phyloP scores from a whole-genome alignment of 2,113 vertebrate species.

The Pelecanus crispus region DNA sequence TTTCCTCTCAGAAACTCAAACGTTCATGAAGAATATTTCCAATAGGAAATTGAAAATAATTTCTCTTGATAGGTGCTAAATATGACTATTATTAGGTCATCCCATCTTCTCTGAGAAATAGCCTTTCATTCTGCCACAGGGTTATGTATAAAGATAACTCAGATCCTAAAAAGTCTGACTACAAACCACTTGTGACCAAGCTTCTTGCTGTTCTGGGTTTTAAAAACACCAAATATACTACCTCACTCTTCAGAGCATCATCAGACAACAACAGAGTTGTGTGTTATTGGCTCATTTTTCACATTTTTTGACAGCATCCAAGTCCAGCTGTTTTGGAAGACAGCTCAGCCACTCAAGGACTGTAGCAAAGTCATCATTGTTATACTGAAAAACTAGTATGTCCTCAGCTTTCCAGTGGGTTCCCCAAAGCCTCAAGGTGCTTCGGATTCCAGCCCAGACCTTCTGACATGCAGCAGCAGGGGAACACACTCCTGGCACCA shows the following conservation, averaged over 20 bases:
- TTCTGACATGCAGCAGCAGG: neutral
- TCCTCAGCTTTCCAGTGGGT: neutral
- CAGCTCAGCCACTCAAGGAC: neutral
- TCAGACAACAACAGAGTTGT: neutral
- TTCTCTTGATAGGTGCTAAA: neutral
- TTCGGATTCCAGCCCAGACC: neutral
- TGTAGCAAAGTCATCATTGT: neutral
- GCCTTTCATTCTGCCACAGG: neutral
- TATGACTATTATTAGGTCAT: neutral
- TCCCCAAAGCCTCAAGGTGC: neutral
- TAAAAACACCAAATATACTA: neutral
- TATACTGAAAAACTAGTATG: neutral
- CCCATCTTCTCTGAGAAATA: neutral
- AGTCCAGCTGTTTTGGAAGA: neutral
- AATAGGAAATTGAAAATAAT: neutral
- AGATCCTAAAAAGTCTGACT: neutral
- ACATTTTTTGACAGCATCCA: neutral
- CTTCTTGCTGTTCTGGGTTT: neutral
- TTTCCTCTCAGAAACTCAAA: neutral
- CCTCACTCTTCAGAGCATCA: neutral
- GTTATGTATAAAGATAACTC: neutral
- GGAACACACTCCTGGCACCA: rapidly evolving
- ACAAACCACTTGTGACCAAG: neutral
- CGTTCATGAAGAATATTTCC: neutral
- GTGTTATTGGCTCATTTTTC: neutral